Conservation (phyloP, 2,888 invertebrate genomes). For the Acanthopleura granulata region DNA sequence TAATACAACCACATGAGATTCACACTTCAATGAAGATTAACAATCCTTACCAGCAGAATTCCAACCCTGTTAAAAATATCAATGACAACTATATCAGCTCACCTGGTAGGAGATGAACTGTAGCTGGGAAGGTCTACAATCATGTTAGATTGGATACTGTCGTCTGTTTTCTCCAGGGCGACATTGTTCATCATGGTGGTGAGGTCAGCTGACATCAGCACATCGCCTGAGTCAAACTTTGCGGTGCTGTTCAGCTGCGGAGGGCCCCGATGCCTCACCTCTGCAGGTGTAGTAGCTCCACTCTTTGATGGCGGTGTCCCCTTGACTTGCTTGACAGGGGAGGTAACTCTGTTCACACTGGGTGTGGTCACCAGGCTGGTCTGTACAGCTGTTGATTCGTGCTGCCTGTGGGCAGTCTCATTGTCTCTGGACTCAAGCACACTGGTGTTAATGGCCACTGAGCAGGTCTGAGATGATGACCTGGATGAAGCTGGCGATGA, state of each 20-base stretch:
- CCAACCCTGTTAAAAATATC: not conserved
- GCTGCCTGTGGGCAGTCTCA: not conserved
- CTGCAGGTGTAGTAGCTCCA: constrained; percentile 39
- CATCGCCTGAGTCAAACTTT: constrained; percentile 38
- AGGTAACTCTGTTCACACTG: not conserved
- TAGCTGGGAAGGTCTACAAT: constrained; percentile 65
- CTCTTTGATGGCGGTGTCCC: constrained; percentile 6
- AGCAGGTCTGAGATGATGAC: constrained; percentile 21
- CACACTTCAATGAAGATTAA: too few species aligned
- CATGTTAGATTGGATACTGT: constrained; percentile 60
- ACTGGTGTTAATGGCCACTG: constrained; percentile 31
- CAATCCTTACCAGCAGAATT: too few species aligned
- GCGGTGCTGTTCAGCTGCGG: constrained; percentile 51
- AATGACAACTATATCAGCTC: not conserved
- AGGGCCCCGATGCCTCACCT: constrained; percentile 43
- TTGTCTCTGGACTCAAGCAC: not conserved
- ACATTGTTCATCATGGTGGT: constrained; percentile 40
- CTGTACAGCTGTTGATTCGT: not conserved
- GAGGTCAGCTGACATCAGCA: constrained; percentile 48
- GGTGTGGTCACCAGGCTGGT: not conserved
- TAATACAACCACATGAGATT: too few species aligned
- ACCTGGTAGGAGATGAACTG: constrained; percentile 54
- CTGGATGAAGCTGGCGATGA: not conserved
- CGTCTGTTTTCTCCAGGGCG: constrained; percentile 50
- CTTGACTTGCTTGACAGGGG: not conserved